phyloP scores from a whole-genome alignment of 2,113 vertebrate genomes.

The Silurus glanis region DNA sequence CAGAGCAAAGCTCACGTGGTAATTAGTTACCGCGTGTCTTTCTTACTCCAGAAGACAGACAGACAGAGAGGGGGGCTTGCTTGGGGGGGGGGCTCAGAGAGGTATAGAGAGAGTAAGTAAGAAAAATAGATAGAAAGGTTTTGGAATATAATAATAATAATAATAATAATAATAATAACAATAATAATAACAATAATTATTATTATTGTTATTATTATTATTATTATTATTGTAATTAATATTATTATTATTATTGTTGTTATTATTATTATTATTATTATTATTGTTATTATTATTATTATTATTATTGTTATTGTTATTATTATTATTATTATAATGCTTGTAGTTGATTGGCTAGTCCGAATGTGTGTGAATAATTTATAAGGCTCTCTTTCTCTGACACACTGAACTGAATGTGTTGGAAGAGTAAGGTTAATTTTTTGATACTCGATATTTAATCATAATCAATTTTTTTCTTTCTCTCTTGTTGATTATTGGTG shows the following conservation, averaged over 20 bases:
- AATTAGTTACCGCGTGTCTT: conserved; percentile 94
- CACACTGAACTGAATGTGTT: background rate
- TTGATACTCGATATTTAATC: background rate
- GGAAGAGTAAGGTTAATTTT: background rate
- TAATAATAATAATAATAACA: background rate
- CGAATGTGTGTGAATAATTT: conserved; percentile 10
- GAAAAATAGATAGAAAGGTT: background rate
- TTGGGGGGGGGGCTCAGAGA: background rate
- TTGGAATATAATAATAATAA: background rate
- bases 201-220: no score
- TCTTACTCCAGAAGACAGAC: conserved; percentile 68
- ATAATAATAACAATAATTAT: background rate
- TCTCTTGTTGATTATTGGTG: background rate
- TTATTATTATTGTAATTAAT: background rate
- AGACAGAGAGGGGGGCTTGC: conserved; percentile 7
- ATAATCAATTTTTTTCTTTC: background rate
- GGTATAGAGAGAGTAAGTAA: background rate
- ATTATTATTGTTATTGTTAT: background rate
- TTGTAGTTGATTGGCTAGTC: background rate
- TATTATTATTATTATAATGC: background rate
- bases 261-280: no score
- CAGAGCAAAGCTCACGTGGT: conserved; percentile 87
- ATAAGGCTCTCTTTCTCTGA: conserved; percentile 19
- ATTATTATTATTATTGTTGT: background rate
- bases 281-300: no score